Evolutionary conservation across 1,140 invertebrate genomes (phyloP), one percentile per base, ranked within the genome.

Genomic region (Streblospio benedicti): DNA sequence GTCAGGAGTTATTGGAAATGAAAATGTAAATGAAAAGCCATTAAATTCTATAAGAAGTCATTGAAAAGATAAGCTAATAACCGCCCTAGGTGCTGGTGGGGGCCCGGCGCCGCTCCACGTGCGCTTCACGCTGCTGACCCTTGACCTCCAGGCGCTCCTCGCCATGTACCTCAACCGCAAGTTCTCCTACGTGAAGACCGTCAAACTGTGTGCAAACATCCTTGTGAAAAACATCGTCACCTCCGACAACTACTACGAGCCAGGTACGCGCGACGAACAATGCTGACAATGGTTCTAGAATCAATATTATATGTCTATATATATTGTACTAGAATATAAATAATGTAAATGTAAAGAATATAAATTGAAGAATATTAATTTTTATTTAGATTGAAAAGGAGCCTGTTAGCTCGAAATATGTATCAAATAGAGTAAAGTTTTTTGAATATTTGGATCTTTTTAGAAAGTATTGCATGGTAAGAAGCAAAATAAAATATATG

Each of bases 201-300:
- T 78, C 5, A 62, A 70, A 27, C 66, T 78, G 3, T 78, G 76
- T 71, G 74, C 75, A 18, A 77, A 76, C 56, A 74, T 76, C 70
- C 51, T 69, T 1, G 68, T 78, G 18, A 78, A 75, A 62, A 76
- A 76, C 65, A 67, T 76, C 18, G 73, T 71, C 57, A 78, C 76
- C 45, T 76, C 73, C 67, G 74, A 77, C 63, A 64, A 62, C 12
- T 45, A 73, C 18, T 78, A 76, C 72, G 73, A 76, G 59, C 72
- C 74, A 68, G 76, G 76, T 74, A 63, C 30, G n/a, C n/a, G n/a
- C n/a, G n/a, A n/a, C n/a, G 33, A 1, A n/a, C n/a, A n/a, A n/a
- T n/a, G n/a, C n/a, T 31, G n/a, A 33, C 18, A 4, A 14, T 2
- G 2, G 47, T 50, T 18, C 2, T n/a, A n/a, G n/a, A n/a, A n/a